These are phyloP conservation scores for Neocloeon triangulifer DNA, from an alignment of 1,140 invertebrate genomes.

Conservation along the genomic window DNA sequence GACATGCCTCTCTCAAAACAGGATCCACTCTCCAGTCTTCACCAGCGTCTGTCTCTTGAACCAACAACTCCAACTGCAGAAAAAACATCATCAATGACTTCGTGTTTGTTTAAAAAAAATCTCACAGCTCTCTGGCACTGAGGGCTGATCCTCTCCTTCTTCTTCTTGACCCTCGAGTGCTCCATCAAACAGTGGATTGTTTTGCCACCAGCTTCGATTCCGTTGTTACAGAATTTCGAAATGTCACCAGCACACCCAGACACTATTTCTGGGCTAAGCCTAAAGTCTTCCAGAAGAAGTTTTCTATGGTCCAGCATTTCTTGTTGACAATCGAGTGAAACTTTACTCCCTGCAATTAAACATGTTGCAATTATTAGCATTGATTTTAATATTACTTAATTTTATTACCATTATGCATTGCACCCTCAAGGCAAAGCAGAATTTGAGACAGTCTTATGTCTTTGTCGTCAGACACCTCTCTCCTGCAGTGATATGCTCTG, in stretches of 20 bases:
- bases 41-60: conserved; percentile 60
- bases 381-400: too few species aligned
- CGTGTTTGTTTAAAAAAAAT: conserved; percentile 7
- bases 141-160: conserved; percentile 32
- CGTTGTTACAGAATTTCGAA: conserved; percentile 35
- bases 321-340: conserved; percentile 49
- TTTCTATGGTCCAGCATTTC: conserved; percentile 81
- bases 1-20: conserved; percentile 62
- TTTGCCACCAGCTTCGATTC: conserved; percentile 51
- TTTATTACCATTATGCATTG: conserved; percentile 45
- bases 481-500: conserved; percentile 48
- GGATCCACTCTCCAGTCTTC: conserved; percentile 86
- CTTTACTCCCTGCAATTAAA: conserved; percentile 26
- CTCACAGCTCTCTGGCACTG: conserved; percentile 42
- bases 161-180: conserved; percentile 38
- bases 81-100: background rate
- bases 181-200: conserved; percentile 95
- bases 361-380: too few species aligned
- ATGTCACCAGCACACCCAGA: conserved; percentile 74
- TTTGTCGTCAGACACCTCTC: conserved; percentile 53
- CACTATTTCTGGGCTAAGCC: conserved; percentile 78
- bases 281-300: conserved; percentile 81
- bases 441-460: conserved; percentile 73
- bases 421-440: conserved; percentile 76
- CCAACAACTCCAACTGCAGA: conserved; percentile 41